Base-by-base conservation (phyloP, 2,113 vertebrate species). In the Colinus virginianus region DNA sequence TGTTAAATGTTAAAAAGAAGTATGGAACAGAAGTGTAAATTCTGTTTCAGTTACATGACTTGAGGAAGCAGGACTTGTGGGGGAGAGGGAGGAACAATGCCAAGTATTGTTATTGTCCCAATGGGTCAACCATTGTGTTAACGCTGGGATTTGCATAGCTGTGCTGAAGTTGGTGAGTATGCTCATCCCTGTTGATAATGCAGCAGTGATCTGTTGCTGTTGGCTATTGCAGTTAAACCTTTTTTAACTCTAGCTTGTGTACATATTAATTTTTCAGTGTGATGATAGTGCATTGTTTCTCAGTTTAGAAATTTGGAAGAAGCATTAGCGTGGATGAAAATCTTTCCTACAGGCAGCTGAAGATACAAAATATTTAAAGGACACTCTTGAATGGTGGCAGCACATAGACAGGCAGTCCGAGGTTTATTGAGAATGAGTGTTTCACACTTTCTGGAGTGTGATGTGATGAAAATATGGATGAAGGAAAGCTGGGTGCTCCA, bases 321-420 rank as follows among this genome's bases (percentile, higher is more conserved):
- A 51, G 12, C 13, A 4, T 18, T 83, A 16, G 22, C 18, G 15
- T 59, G n/a, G 21, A 10, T 26, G 46, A 12, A 40, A 49, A 53
- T n/a, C 20, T 83, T n/a, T 59, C 45, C 32, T 12, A 56, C 2
- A 5, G 67, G 61, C 23, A 36, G 59, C 32, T 53, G 75, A 77
- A 66, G 13, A 8, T 40, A 40, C 11, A 40, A 40, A 40, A 40
- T 40, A 11, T 2, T 70, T 25, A 25, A 81, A 62, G 61, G 55
- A 25, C 4, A 0, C 0, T 0, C 32, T 61, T 4, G 34, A 58
- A 16, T 28, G 0, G 18, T 10, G 8, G 28, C 55, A 77, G 30
- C 38, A 15, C 21, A 6, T 4, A 51, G 28, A 40, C 21, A 23
- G 53, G 18, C 19, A 11, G 7, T 38, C 16, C 42, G 16, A 58